phyloP scores from a whole-genome alignment of 2,797 vertebrate species.

The Neomorphus geoffroyi region DNA sequence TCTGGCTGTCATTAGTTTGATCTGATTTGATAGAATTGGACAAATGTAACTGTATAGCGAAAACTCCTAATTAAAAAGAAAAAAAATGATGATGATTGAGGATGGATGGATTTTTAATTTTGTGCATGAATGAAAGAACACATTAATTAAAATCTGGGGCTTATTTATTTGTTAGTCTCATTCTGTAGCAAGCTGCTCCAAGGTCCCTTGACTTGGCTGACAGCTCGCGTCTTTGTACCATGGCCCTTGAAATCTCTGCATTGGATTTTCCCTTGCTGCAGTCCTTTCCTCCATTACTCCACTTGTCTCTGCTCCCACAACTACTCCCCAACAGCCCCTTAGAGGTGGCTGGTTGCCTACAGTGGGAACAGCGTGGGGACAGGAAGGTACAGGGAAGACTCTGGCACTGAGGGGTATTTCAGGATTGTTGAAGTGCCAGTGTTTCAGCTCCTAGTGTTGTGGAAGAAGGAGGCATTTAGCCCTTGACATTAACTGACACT shows the following conservation, averaged over 20 bases:
- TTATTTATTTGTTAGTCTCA: neutral
- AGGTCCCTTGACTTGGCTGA: neutral
- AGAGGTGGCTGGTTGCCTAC: neutral
- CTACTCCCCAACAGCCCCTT: neutral
- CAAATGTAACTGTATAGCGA: constrained; percentile 56
- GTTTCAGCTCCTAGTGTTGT: neutral
- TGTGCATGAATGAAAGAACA: neutral
- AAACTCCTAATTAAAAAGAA: constrained; percentile 44
- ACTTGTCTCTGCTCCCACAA: neutral
- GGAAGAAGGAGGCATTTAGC: neutral
- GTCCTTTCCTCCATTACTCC: neutral
- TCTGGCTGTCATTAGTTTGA: constrained; percentile 54
- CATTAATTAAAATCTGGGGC: constrained; percentile 60
- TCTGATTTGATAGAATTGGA: constrained; percentile 58
- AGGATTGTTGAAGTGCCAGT: neutral
- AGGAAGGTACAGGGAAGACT: neutral
- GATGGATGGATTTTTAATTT: constrained; percentile 29
- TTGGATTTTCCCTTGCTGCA: neutral
- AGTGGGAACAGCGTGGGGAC: neutral
- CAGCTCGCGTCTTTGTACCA: neutral
- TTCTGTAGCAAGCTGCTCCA: neutral
- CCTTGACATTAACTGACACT: neutral
- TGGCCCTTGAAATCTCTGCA: neutral
- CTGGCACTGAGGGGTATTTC: neutral
- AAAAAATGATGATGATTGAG: neutral